Evolutionary conservation across 1,140 invertebrate genomes (phyloP).

Genomic region (Drosophila truncata): DNA sequence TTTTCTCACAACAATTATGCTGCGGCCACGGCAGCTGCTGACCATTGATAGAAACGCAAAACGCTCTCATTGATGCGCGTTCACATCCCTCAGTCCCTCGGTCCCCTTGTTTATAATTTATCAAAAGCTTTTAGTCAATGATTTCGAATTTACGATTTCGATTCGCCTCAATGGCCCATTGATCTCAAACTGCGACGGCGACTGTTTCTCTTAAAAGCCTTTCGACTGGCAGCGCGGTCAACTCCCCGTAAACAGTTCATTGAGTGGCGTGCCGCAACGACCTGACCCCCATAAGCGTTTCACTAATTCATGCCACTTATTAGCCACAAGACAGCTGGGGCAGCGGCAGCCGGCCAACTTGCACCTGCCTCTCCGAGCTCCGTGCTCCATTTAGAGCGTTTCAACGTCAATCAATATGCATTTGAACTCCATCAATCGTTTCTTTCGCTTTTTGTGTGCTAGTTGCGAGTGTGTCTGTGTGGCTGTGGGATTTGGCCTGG

Average conservation of each 20-base stretch:
- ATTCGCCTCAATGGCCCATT: conserved; percentile 74
- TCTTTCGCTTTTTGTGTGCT: conserved; percentile 47
- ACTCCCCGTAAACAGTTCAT: conserved; percentile 66
- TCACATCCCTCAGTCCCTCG: conserved; percentile 30
- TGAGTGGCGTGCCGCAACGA: conserved; percentile 68
- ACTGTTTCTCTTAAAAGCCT: conserved; percentile 65
- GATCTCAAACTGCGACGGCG: conserved; percentile 50
- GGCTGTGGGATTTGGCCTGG: conserved; percentile 43
- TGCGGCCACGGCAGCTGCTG: conserved; percentile 44
- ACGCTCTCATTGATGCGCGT: conserved; percentile 57
- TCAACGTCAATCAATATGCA: conserved; percentile 84
- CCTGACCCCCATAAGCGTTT: conserved; percentile 77
- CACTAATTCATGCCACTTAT: conserved; percentile 83
- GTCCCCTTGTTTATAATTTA: conserved; percentile 67
- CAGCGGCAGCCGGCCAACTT: conserved; percentile 47
- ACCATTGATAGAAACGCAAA: conserved; percentile 70
- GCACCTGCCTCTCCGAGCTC: conserved; percentile 67
- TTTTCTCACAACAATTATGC: conserved; percentile 79
- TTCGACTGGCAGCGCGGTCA: conserved; percentile 35
- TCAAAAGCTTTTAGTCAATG: conserved; percentile 84
- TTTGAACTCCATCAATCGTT: conserved; percentile 75
- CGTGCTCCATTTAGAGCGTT: conserved; percentile 78
- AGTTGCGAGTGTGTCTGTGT: conserved; percentile 7
- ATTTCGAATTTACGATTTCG: conserved; percentile 81
- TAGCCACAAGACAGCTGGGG: conserved; percentile 59